Percentiles rank a stretch among this genome's conserved stretches.
phyloP scores from a whole-genome alignment of 2,797 vertebrate species.

The Pterois miles region DNA sequence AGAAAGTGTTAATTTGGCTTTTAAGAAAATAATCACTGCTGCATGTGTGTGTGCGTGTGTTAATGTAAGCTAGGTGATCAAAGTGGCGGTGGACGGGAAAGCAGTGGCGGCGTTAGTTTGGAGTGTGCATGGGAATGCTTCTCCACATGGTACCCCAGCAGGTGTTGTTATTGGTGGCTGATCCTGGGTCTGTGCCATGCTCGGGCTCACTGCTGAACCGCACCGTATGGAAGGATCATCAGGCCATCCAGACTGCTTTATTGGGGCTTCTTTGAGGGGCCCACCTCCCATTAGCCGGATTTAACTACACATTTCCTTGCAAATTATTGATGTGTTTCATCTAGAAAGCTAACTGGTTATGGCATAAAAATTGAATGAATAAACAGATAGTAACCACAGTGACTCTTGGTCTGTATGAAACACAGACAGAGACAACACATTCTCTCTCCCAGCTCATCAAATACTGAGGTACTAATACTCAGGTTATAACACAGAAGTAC shows the following conservation, averaged over 20 bases:
- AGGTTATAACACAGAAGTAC: neutral
- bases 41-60: neutral
- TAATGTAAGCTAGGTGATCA: constrained; percentile 19
- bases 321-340: constrained; percentile 3
- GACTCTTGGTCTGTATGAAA: neutral
- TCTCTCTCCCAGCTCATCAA: no score
- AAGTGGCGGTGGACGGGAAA: constrained; percentile 41
- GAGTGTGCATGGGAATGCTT: constrained; percentile 39
- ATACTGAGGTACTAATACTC: no score
- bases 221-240: constrained; percentile 36
- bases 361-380: neutral
- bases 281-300: constrained; percentile 22
- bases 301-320: constrained; percentile 9
- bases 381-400: neutral
- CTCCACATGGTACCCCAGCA: constrained; percentile 28
- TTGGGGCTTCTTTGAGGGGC: neutral
- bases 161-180: constrained; percentile 50
- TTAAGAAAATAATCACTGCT: constrained; percentile 13
- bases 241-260: constrained; percentile 15
- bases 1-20: constrained; percentile 53
- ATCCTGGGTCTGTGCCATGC: constrained; percentile 38
- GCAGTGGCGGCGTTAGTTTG: constrained; percentile 28
- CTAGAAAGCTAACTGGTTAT: neutral
- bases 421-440: neutral
- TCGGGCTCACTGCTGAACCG: constrained; percentile 8